phyloP scores from a whole-genome alignment of 2,888 invertebrate genomes.

The Orthonevra nobilis region DNA sequence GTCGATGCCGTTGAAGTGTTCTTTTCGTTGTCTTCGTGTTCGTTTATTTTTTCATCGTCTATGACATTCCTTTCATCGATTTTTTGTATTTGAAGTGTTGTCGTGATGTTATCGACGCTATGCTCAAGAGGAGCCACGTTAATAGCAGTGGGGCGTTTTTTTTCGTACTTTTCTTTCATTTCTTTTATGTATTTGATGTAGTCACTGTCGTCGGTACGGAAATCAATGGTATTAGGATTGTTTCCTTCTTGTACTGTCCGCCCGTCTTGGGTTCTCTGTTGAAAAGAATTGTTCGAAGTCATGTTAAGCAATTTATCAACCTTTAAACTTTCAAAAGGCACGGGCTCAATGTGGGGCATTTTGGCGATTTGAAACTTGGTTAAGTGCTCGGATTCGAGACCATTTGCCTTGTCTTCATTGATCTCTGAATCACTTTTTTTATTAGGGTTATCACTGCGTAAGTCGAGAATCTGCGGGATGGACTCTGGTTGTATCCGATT shows the following conservation, averaged over 20 bases:
- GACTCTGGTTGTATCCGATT: conserved; percentile 7
- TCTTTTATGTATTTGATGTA: conserved; percentile 65
- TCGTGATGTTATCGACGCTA: conserved; percentile 64
- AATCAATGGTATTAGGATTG: conserved; percentile 65
- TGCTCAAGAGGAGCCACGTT: conserved; percentile 52
- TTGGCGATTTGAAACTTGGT: conserved; percentile 7
- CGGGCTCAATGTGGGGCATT: conserved; percentile 29
- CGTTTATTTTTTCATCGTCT: conserved; percentile 67
- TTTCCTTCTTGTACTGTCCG: conserved; percentile 49
- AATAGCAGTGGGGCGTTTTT: conserved; percentile 35
- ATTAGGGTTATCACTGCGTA: conserved; percentile 11
- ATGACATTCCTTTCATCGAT: conserved; percentile 62
- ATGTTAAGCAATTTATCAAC: conserved; percentile 60
- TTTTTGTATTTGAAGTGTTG: conserved; percentile 66
- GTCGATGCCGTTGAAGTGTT: too few species aligned
- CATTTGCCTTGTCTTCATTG: conserved; percentile 29
- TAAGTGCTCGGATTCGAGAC: conserved; percentile 10
- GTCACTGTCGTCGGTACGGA: conserved; percentile 58
- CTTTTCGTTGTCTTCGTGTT: conserved; percentile 60
- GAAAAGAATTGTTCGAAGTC: conserved; percentile 40
- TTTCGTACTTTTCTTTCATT: conserved; percentile 58
- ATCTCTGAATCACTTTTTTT: conserved; percentile 23
- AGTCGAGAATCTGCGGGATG: conserved; percentile 14
- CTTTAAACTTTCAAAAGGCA: conserved; percentile 57
- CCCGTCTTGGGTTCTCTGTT: conserved; percentile 28